Percentiles rank a stretch among this genome's conserved stretches.
Conservation (phyloP, 2,113 vertebrate genomes). For the Tachuris rubrigastra region DNA sequence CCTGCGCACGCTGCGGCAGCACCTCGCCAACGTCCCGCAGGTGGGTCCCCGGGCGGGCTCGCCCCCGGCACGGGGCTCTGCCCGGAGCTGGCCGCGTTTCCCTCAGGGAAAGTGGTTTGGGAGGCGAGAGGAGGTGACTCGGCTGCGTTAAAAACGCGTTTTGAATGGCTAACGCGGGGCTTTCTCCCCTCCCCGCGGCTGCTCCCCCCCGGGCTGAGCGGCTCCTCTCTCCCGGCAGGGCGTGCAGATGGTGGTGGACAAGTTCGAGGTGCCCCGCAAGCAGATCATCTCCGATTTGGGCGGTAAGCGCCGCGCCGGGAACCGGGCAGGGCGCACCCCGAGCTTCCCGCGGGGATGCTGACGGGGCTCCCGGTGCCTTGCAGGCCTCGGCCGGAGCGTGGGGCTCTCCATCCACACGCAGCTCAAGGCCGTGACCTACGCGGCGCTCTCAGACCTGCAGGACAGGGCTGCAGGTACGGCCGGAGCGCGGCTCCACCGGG, state of each 20-base stretch:
- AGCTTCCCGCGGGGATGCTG: not conserved
- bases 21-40: constrained; percentile 66
- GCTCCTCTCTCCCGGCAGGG: constrained; percentile 29
- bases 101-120: not conserved
- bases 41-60: constrained; percentile 25
- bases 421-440: constrained; percentile 39
- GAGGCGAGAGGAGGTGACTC: not conserved
- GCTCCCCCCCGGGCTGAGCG: rapidly evolving
- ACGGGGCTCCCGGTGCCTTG: not conserved
- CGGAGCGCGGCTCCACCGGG: not conserved
- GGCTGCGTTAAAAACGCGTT: not conserved
- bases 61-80: rapidly evolving
- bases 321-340: too few relatives aligned
- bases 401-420: constrained; percentile 51
- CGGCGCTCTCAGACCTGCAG: constrained; percentile 40
- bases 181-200: not conserved
- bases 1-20: constrained; percentile 55
- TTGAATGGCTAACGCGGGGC: not conserved
- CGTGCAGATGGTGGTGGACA: constrained; percentile 55
- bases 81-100: rapidly evolving
- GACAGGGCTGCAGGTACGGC: constrained; percentile 40
- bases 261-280: constrained; percentile 60
- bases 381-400: constrained; percentile 57
- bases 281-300: constrained; percentile 49
- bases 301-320: not conserved